These are phyloP conservation scores for Sinocyclocheilus maitianheensis DNA, from an alignment of 2,113 vertebrate species.

Conservation along the genomic window DNA sequence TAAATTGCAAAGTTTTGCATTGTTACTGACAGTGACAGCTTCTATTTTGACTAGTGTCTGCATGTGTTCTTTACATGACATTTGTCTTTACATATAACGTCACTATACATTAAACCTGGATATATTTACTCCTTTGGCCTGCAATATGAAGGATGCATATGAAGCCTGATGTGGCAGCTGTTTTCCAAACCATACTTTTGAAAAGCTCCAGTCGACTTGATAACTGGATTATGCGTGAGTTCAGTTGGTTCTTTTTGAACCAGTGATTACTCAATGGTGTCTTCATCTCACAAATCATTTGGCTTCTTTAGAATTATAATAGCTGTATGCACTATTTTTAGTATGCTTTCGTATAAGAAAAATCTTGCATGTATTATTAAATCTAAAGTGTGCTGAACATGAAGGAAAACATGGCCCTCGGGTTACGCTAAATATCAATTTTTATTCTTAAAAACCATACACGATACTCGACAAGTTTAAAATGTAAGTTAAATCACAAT, in stretches of 20 bases:
- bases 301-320: not conserved
- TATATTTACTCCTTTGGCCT: too few relatives aligned
- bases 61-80: too few relatives aligned
- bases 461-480: conserved; percentile 84
- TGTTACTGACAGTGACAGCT: too few relatives aligned
- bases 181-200: not conserved
- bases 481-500: conserved; percentile 86
- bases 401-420: conserved; percentile 69
- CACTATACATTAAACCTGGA: too few relatives aligned
- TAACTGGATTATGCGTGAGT: not conserved
- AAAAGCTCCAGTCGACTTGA: not conserved
- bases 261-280: not conserved
- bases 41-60: too few relatives aligned
- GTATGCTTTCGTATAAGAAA: not conserved
- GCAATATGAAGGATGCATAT: too few relatives aligned
- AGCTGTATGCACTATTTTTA: not conserved
- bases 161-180: not conserved
- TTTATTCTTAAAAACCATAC: conserved; percentile 88
- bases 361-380: conserved; percentile 11
- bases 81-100: too few relatives aligned
- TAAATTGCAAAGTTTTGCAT: too few relatives aligned
- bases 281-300: not conserved
- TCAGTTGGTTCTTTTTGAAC: not conserved
- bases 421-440: conserved; percentile 80
- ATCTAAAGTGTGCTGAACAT: conserved; percentile 23